Evolutionary conservation across 1,140 invertebrate genomes (phyloP).

Genomic region (Caenorhabditis inopinata): DNA sequence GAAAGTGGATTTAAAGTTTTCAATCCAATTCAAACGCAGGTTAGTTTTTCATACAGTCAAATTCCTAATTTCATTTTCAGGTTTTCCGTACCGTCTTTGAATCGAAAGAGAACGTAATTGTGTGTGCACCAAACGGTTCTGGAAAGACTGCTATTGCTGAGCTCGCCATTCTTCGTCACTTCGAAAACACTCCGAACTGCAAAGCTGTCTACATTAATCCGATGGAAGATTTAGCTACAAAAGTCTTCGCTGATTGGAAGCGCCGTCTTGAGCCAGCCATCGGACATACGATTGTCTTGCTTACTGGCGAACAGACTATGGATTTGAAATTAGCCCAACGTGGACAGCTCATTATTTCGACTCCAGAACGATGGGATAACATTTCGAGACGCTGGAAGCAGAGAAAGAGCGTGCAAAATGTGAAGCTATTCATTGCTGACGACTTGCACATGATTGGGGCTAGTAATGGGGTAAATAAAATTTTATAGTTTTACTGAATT

Average conservation of each 20-base stretch:
- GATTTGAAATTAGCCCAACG: conserved; percentile 82
- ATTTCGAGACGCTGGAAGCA: conserved; percentile 97
- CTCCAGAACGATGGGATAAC: conserved; percentile 82
- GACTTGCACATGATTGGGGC: conserved; percentile 81
- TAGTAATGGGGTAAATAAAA: conserved; percentile 68
- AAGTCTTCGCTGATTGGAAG: conserved; percentile 87
- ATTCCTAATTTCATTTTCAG: neutral
- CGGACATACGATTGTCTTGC: conserved; percentile 80
- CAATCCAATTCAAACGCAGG: conserved; percentile 97
- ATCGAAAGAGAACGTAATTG: conserved; percentile 95
- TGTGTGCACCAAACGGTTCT: conserved; percentile 94
- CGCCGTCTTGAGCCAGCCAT: conserved; percentile 80
- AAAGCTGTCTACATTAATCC: conserved; percentile 89
- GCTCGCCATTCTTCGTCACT: conserved; percentile 87
- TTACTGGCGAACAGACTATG: conserved; percentile 97
- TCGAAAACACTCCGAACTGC: conserved; percentile 73
- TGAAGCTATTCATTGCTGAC: conserved; percentile 94
- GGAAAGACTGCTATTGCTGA: conserved; percentile 90
- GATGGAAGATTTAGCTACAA: conserved; percentile 85
- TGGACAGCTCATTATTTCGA: conserved; percentile 91
- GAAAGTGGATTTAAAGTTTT: conserved; percentile 84
- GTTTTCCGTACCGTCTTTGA: conserved; percentile 99
- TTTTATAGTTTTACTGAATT: too few species aligned
- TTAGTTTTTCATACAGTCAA: neutral
- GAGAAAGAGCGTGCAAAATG: conserved; percentile 93